Base-by-base conservation (phyloP, 2,888 invertebrate species). In the Hartigia nigra region DNA sequence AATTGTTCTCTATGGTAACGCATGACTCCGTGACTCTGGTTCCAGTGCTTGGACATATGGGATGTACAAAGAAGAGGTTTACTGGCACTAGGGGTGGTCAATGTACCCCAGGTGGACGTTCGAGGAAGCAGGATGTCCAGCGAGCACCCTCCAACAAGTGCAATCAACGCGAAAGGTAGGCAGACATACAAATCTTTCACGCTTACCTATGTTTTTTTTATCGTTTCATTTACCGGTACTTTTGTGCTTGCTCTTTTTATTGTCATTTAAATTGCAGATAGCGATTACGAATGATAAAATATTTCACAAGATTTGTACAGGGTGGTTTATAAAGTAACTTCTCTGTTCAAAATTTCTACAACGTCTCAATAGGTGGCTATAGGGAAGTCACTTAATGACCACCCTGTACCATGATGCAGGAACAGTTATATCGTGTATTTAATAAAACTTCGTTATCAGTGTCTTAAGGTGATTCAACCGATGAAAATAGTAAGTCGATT, bases 71-170 rank as follows among this genome's bases (percentile, higher is more conserved):
- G 81, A 81, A 81, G 75, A 79, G 74, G 77, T 69, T 31, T 55
- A 79, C 74, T 74, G 76, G 74, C 32, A 70, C 31, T 80, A 81
- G 84, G 81, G 81, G 84, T 84, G 81, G 86, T 87, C 84, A 86
- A 88, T 86, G 87, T 86, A 86, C 85, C 85, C 85, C 81, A 81
- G 31, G 72, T 32, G 84, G 84, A 88, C 83, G 84, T 84, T 81
- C 83, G 83, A 84, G 82, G 81, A 83, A 82, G 81, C 86, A 86
- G 86, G 81, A 90, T 90, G 90, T 89, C 89, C 82, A 87, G 86
- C 81, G 86, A 89, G 84, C 87, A 86, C 81, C 87, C 88, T 81
- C 83, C 87, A 77, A 81, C 87, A 35, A 85, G 84, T 75, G 78
- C 83, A 75, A 77, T 82, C 83, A 78, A 85, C 82, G 81, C 84